phyloP scores from a whole-genome alignment of 2,797 vertebrate species.

The Neomorphus geoffroyi region DNA sequence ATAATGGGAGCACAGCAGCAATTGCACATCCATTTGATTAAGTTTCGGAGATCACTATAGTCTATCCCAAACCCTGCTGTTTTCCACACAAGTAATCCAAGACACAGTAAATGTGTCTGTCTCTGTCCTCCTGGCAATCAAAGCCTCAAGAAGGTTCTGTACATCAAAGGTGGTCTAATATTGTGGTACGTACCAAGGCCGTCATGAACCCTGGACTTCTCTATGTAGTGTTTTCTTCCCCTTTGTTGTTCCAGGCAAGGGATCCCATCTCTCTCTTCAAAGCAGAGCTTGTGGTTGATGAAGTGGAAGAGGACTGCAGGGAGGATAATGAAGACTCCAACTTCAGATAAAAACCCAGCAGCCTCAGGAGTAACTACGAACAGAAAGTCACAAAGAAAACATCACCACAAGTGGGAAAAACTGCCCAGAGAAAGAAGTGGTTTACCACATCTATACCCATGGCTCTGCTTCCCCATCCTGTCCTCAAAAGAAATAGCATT shows the following conservation, averaged over 20 bases:
- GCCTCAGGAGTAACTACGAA: conserved; percentile 85
- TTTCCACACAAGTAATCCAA: background rate
- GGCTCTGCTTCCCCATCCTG: background rate
- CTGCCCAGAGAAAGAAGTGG: background rate
- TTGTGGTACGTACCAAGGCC: conserved; percentile 80
- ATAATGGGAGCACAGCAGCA: background rate
- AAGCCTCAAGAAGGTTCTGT: background rate
- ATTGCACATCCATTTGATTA: background rate
- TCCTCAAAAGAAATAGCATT: background rate
- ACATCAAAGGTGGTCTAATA: background rate
- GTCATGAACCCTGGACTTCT: conserved; percentile 70
- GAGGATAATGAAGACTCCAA: conserved; percentile 83
- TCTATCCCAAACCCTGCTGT: background rate
- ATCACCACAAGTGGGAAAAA: background rate
- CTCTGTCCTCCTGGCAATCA: background rate
- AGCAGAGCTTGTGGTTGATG: conserved; percentile 89
- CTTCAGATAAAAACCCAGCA: conserved; percentile 82
- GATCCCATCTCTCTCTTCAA: conserved; percentile 80
- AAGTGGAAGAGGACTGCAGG: conserved; percentile 86
- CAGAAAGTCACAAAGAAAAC: conserved; percentile 71
- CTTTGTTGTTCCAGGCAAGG: conserved; percentile 77
- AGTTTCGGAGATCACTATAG: background rate
- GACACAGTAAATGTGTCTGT: background rate
- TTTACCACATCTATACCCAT: background rate
- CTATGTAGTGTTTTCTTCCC: conserved; percentile 69